Conservation (phyloP, 92 coral and sea anemone species). For the Porites divaricata region DNA sequence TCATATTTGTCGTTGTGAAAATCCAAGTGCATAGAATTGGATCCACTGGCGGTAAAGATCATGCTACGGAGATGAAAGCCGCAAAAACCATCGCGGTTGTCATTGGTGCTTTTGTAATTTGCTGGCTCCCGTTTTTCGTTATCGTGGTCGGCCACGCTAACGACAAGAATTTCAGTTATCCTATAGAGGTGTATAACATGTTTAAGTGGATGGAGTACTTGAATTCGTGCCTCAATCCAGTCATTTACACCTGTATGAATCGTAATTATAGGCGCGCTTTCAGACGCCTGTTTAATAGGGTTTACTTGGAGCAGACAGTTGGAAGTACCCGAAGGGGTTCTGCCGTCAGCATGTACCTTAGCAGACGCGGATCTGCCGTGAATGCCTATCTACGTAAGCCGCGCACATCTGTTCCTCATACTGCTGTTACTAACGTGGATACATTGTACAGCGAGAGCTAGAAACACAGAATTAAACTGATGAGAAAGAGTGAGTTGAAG, state of each 20-base stretch:
- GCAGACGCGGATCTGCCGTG: slow-evolving; percentile 46
- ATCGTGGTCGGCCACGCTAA: slow-evolving; percentile 71
- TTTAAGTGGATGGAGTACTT: slow-evolving; percentile 88
- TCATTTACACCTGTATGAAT: slow-evolving; percentile 89
- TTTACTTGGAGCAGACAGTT: slow-evolving; percentile 52
- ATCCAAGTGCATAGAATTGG: slow-evolving; percentile 75
- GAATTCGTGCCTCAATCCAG: slow-evolving; percentile 85
- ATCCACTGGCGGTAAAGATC: slow-evolving; percentile 61
- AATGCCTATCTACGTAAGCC: slow-evolving; percentile 35
- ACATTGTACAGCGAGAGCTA: slow-evolving; percentile 15
- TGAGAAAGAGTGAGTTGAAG: neutral
- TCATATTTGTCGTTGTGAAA: slow-evolving; percentile 76
- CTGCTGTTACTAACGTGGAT: slow-evolving; percentile 23
- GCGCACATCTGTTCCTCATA: slow-evolving; percentile 26
- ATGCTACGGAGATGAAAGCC: slow-evolving; percentile 86
- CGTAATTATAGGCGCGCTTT: slow-evolving; percentile 82
- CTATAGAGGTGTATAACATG: slow-evolving; percentile 59
- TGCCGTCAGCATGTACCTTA: slow-evolving; percentile 31
- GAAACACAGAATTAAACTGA: neutral
- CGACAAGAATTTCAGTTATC: slow-evolving; percentile 34
- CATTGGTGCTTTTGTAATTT: slow-evolving; percentile 82
- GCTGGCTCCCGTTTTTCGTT: slow-evolving; percentile 90
- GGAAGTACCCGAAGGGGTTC: slow-evolving; percentile 60
- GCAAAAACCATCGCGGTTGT: slow-evolving; percentile 93
- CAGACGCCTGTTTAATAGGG: slow-evolving; percentile 64